Evolutionary conservation across 2,113 vertebrate genomes (phyloP), one percentile per base, ranked within the genome.

Genomic region (Conger conger): DNA sequence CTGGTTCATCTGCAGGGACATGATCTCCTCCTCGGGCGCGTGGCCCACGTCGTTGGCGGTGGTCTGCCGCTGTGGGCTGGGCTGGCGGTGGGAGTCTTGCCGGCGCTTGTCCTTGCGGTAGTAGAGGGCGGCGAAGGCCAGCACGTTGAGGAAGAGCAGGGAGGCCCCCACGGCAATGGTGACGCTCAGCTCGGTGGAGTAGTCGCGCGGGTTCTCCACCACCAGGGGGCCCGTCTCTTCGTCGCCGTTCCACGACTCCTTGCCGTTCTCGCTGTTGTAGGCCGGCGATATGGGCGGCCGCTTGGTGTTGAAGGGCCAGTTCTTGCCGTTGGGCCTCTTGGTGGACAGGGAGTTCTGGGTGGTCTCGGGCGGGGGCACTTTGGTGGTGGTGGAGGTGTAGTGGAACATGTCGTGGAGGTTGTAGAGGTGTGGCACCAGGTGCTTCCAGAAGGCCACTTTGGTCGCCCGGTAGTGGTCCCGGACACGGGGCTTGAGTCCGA

Each of bases 401-500:
- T 99, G 98, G 94, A 99, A 99, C 97, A 99, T 99, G 86, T 99
- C 98, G 0, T 99, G 97, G 68, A 99, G 96, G 93, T 99, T 99
- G 93, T 99, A 99, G 80, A 99, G 93, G 87, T 99, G 98, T 38
- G 98, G 98, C 90, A 99, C 98, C 84, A 99, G 94, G 91, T 99
- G 98, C 93, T 99, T 99, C 98, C 98, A 99, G 93, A 99, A 99
- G 89, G 98, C 98, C 93, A 99, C 98, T 92, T 99, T 99, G 80
- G 98, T 99, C 92, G 98, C 98, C 23, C 98, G 97, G 94, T 99
- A 99, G 93, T 99, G 98, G 93, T 99, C 98, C 0, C 98, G 97
- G 85, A 99, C 98, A 0, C 98, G 96, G 4, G 98, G 98, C 92
- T 99, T 99, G 87, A 99, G 96, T 81, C 98, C 98, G 0, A 99